These are phyloP conservation scores for Novumbra hubbsi DNA, from an alignment of 2,797 vertebrate genomes.

Conservation along the genomic window DNA sequence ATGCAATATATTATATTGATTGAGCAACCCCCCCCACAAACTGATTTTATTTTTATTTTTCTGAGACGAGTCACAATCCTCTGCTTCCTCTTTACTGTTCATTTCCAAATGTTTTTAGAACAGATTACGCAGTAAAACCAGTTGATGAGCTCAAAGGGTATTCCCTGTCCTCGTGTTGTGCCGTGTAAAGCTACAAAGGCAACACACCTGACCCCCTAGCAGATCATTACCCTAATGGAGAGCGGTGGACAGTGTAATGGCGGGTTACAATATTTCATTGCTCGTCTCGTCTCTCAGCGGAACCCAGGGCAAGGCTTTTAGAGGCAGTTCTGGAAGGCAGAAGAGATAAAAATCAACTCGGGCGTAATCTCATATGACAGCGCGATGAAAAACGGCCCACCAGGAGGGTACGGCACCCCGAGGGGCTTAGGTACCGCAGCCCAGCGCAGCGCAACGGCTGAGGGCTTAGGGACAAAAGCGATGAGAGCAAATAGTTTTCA, in stretches of 20 bases:
- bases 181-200: conserved; percentile 27
- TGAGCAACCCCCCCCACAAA: not conserved
- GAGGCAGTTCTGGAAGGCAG: conserved; percentile 59
- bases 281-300: conserved; percentile 67
- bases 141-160: conserved; percentile 4
- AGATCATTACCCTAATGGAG: conserved; percentile 25
- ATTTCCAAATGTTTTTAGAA: not conserved
- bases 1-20: not conserved
- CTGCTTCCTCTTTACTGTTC: not conserved
- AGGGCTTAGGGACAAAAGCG: conserved; percentile 47
- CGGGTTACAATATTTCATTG: conserved; percentile 69
- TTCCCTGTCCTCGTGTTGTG: conserved; percentile 8
- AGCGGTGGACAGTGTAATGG: conserved; percentile 50
- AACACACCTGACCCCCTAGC: conserved; percentile 39
- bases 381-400: conserved; percentile 62
- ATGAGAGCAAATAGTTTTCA: conserved; percentile 54
- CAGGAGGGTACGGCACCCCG: conserved; percentile 37
- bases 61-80: not conserved
- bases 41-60: not conserved
- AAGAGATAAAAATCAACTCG: conserved; percentile 66
- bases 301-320: conserved; percentile 63
- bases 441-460: conserved; percentile 15
- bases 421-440: conserved; percentile 27
- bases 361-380: conserved; percentile 71
- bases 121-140: not conserved